Evolutionary conservation across 2,888 invertebrate genomes (phyloP).

Genomic region (Agriopis leucophaearia): DNA sequence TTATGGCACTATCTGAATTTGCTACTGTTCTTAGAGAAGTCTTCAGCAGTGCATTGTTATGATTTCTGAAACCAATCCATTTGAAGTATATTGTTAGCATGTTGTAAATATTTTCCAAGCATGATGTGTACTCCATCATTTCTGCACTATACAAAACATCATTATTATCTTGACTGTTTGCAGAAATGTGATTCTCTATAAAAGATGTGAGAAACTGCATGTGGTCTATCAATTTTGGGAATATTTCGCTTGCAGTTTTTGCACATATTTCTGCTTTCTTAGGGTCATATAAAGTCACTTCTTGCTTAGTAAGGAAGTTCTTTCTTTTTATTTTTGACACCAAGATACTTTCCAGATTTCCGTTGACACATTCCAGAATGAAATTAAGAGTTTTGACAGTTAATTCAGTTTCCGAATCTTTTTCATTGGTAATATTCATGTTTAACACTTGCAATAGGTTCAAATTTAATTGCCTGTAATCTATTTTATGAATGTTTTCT

Average conservation of each 20-base stretch:
- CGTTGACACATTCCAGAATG: slow-evolving; percentile 66
- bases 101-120: slow-evolving; percentile 84
- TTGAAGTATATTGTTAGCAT: slow-evolving; percentile 87
- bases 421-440: slow-evolving; percentile 61
- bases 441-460: slow-evolving; percentile 69
- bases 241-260: slow-evolving; percentile 59
- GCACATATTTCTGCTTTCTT: slow-evolving; percentile 72
- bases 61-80: slow-evolving; percentile 88
- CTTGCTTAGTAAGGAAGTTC: slow-evolving; percentile 71
- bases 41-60: slow-evolving; percentile 68
- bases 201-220: slow-evolving; percentile 61
- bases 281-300: slow-evolving; percentile 62
- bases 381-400: slow-evolving; percentile 69
- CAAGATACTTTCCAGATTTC: slow-evolving; percentile 64
- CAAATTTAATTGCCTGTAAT: slow-evolving; percentile 68
- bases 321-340: slow-evolving; percentile 74
- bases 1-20: slow-evolving; percentile 56
- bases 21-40: slow-evolving; percentile 73
- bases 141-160: slow-evolving; percentile 59
- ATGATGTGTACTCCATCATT: slow-evolving; percentile 69
- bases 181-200: slow-evolving; percentile 59
- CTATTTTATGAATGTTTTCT: slow-evolving; percentile 60
- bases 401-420: slow-evolving; percentile 58
- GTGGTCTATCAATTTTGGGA: slow-evolving; percentile 71
- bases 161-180: slow-evolving; percentile 58